phyloP scores from a whole-genome alignment of 2,113 vertebrate species.

The Tapirus terrestris region DNA sequence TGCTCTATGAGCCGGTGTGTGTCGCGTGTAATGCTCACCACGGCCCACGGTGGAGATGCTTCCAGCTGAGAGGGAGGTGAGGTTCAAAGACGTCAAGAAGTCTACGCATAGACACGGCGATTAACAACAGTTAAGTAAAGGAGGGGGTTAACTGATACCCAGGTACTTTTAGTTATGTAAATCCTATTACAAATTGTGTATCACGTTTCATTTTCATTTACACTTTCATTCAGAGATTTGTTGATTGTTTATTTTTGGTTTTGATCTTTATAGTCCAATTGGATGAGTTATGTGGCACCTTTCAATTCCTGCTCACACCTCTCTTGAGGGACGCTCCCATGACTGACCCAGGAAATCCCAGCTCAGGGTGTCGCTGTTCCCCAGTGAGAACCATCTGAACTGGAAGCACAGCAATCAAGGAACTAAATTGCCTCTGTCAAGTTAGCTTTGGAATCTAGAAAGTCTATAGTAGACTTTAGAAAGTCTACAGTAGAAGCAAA shows the following conservation, averaged over 20 bases:
- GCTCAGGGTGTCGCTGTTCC: neutral
- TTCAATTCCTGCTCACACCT: neutral
- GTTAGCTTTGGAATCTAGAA: constrained; percentile 13
- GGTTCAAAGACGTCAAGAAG: neutral
- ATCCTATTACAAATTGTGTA: neutral
- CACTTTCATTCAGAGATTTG: neutral
- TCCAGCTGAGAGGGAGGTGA: neutral
- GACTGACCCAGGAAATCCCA: neutral
- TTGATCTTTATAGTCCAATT: neutral
- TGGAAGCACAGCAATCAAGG: neutral
- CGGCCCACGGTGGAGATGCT: neutral
- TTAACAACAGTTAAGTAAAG: neutral
- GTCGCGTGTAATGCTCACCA: neutral
- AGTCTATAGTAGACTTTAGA: neutral
- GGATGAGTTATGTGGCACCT: neutral
- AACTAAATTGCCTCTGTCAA: constrained; percentile 1
- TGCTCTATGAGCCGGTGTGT: neutral
- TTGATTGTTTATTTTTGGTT: neutral
- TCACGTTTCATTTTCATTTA: neutral
- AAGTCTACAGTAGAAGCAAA: neutral
- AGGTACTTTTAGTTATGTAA: neutral
- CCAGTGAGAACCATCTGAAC: neutral
- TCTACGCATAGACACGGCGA: neutral
- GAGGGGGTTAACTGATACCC: neutral
- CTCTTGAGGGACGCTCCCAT: neutral